phyloP scores from a whole-genome alignment of 2,888 invertebrate genomes.

The Stictocephala bisonia region DNA sequence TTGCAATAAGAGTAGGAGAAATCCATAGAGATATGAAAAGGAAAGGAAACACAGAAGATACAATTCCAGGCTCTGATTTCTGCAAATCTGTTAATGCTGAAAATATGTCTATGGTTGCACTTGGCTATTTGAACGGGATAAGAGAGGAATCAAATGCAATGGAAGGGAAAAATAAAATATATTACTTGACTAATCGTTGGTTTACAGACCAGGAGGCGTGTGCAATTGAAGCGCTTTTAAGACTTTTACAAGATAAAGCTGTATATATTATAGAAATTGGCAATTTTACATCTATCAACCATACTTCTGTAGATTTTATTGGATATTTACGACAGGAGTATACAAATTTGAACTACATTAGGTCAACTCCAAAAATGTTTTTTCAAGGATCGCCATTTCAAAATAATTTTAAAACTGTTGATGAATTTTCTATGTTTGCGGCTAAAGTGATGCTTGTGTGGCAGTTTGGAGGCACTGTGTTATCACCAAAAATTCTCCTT shows the following conservation, averaged over 20 bases:
- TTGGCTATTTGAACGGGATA: slow-evolving; percentile 18
- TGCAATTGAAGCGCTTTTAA: slow-evolving; percentile 47
- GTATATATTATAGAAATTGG: slow-evolving; percentile 48
- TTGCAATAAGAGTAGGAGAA: not conserved
- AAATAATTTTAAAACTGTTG: slow-evolving; percentile 10
- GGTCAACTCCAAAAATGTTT: slow-evolving; percentile 35
- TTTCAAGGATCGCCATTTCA: slow-evolving; percentile 46
- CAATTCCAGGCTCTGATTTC: slow-evolving; percentile 18
- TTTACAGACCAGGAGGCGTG: slow-evolving; percentile 46
- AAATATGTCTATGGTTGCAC: slow-evolving; percentile 15
- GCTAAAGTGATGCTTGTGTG: slow-evolving; percentile 48
- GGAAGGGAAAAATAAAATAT: slow-evolving; percentile 46
- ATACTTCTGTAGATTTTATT: slow-evolving; percentile 16
- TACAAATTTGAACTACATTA: slow-evolving; percentile 45
- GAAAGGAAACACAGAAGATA: not conserved
- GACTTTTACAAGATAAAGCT: slow-evolving; percentile 40
- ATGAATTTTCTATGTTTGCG: slow-evolving; percentile 16
- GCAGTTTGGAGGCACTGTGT: slow-evolving; percentile 49
- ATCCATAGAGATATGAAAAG: not conserved
- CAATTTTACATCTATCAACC: not conserved
- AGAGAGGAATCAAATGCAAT: not conserved
- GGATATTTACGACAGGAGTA: slow-evolving; percentile 38
- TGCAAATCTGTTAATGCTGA: slow-evolving; percentile 30
- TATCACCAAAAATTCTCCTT: slow-evolving; percentile 43
- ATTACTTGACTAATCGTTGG: slow-evolving; percentile 32